Base-by-base conservation (phyloP, 2,797 vertebrate genomes). In the Silurus aristotelis region DNA sequence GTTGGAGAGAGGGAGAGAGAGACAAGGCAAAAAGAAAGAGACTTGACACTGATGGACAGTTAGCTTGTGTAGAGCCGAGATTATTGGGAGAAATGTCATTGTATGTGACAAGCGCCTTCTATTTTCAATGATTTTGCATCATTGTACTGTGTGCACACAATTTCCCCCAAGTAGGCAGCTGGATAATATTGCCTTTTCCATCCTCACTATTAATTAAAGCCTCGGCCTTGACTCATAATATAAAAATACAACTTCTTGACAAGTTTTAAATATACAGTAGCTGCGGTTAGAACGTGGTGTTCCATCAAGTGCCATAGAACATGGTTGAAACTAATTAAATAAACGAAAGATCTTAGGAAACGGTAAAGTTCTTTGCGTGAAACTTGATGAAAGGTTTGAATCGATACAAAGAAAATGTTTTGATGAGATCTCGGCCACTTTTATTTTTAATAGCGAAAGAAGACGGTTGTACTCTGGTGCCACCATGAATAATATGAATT, bases 121-220 rank as follows among this genome's bases (percentile, higher is more conserved):
- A 52, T 66, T 43, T 64, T 80, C 61, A 66, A 46, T 25, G 22
- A 80, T 66, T 80, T 80, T 80, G 78, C 78, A 80, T 80, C 78
- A 80, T 12, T 48, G 61, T 48, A 80, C 61, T 19, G 61, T 80
- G 78, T 66, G 78, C 78, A 80, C 43, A 80, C 61, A 48, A 63
- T 48, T 80, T 80, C 38, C 38, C 77, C 63, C 38, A 3, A 64
- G 75, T 38, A 78, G 75, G 27, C 75, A 78, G 27, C 56, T 6
- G 38, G 38, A 80, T 64, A 64, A 71, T 72, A 80, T 80, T 46
- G 38, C 60, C 20, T 80, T 48, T 64, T 27, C 77, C 5, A 17
- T 9, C 22, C 38, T n/a, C 12, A 46, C 60, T 64, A 17, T 64
- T 64, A 80, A 80, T 80, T 48, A 79, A 78, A 78, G 25, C 27